phyloP scores from a whole-genome alignment of 2,888 invertebrate genomes.

The Epinotia bilunana region DNA sequence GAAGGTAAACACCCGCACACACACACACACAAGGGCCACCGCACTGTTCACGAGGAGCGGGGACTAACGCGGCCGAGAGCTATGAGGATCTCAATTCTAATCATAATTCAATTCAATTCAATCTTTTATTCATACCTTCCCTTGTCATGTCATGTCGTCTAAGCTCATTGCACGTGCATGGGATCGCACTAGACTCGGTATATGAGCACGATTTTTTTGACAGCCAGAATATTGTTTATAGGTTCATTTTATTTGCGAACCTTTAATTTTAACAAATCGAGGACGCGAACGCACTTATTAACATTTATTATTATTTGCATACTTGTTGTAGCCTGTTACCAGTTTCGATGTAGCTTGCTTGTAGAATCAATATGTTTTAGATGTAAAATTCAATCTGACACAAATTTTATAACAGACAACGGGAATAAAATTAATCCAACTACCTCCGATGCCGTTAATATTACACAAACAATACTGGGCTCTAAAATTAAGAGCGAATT shows the following conservation, averaged over 20 bases:
- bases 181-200: conserved; percentile 6
- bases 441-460: too few species aligned
- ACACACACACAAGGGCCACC: not conserved
- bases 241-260: conserved; percentile 26
- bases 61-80: conserved; percentile 10
- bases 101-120: too few species aligned
- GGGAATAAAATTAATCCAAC: not conserved
- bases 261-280: not conserved
- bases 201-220: conserved; percentile 9
- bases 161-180: too few species aligned
- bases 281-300: not conserved
- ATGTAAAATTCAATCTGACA: conserved; percentile 25
- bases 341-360: conserved; percentile 46
- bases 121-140: too few species aligned
- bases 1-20: conserved; percentile 86
- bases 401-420: not conserved
- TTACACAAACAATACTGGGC: not conserved
- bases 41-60: conserved; percentile 23
- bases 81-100: conserved; percentile 11
- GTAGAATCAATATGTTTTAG: conserved; percentile 34
- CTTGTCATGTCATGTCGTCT: conserved; percentile 14
- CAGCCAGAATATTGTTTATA: conserved; percentile 31
- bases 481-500: not conserved
- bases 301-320: conserved; percentile 3
- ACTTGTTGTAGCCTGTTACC: conserved; percentile 7